These are phyloP conservation scores for Oncorhynchus kisutch DNA, from an alignment of 2,113 vertebrate genomes.

Conservation along the genomic window DNA sequence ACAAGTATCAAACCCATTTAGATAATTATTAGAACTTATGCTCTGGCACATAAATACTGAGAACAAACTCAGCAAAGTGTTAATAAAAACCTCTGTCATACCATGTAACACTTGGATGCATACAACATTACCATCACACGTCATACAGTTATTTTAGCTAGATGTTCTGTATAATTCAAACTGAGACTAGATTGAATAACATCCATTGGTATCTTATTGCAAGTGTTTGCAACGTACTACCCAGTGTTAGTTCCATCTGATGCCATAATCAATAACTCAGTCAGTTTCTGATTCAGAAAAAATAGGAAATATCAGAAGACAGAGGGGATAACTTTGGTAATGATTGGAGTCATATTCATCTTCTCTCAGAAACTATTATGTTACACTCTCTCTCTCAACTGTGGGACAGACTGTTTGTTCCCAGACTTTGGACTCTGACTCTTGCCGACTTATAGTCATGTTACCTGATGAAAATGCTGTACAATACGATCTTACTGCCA, in stretches of 20 bases:
- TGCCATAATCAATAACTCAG: conserved; percentile 22
- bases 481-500: no score
- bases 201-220: neutral
- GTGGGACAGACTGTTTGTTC: no score
- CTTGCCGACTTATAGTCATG: no score
- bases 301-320: conserved; percentile 17
- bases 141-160: neutral
- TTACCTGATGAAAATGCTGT: no score
- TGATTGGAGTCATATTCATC: conserved; percentile 31
- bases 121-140: no score
- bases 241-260: neutral
- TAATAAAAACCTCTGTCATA: no score
- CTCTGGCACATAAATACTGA: no score
- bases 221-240: neutral
- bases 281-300: conserved; percentile 20
- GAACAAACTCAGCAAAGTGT: no score
- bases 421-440: no score
- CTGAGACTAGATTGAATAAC: neutral
- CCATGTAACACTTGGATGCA: no score
- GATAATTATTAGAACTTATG: no score
- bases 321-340: conserved; percentile 8
- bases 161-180: neutral
- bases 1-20: no score
- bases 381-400: neutral
- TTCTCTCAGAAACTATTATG: conserved; percentile 29